Conservation (phyloP, 2,113 vertebrate genomes). For the Platysteira castanea region DNA sequence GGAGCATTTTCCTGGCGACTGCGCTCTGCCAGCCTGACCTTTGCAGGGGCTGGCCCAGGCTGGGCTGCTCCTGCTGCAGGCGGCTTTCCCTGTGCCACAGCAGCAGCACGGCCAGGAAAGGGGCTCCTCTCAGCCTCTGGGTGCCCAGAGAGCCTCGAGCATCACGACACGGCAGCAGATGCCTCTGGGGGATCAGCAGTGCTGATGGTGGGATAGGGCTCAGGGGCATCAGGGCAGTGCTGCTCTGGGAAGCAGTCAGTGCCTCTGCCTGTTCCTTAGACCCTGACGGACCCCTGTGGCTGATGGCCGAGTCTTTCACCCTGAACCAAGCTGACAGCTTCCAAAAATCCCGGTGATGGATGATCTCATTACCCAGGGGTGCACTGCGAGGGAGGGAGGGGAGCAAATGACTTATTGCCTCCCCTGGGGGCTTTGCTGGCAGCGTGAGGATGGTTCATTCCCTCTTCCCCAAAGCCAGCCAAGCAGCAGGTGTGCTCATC, state of each 20-base stretch:
- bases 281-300: rapidly evolving
- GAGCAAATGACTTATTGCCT: not conserved
- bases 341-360: not conserved
- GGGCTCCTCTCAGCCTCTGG: not conserved
- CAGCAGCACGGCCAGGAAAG: not conserved
- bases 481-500: not conserved
- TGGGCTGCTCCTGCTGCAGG: not conserved
- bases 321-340: not conserved
- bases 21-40: conserved; percentile 6
- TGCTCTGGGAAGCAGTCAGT: not conserved
- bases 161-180: rapidly evolving
- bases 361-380: not conserved
- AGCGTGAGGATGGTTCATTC: rapidly evolving
- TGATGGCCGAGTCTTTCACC: not conserved
- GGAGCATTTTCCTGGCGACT: rapidly evolving
- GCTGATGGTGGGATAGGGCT: not conserved
- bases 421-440: not conserved
- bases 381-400: not conserved
- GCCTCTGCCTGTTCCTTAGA: not conserved
- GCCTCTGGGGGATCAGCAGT: rapidly evolving
- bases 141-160: not conserved
- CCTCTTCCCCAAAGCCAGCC: not conserved
- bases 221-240: rapidly evolving
- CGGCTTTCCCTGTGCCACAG: not conserved
- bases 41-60: not conserved